A percentile compares a stretch with the other conserved stretches of the same genome.
phyloP scores from a whole-genome alignment of 2,797 vertebrate species.

The Poecilia gillii region DNA sequence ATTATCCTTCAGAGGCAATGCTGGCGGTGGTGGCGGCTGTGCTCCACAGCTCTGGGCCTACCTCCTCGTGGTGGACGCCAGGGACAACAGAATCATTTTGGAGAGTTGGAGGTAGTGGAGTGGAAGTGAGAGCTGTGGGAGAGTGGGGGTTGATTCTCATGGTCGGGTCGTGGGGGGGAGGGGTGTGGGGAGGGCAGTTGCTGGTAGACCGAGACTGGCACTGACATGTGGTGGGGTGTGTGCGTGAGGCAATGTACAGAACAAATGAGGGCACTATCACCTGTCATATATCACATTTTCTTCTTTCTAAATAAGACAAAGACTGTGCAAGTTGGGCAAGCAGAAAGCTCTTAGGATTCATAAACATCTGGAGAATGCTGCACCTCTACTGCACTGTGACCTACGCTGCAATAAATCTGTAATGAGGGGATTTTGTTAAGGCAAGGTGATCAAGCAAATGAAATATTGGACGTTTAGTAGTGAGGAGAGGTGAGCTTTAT shows the following conservation, averaged over 20 bases:
- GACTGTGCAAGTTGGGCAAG: conserved; percentile 65
- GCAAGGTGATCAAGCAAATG: conserved; percentile 85
- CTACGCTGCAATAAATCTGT: conserved; percentile 76
- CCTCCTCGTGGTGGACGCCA: conserved; percentile 56
- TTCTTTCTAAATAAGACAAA: conserved; percentile 80
- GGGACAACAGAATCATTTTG: conserved; percentile 53
- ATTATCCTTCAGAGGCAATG: conserved; percentile 80
- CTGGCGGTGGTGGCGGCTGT: conserved; percentile 70
- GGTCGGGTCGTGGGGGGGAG: conserved; percentile 7
- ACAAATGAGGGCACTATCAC: conserved; percentile 76
- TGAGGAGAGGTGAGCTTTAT: conserved; percentile 76
- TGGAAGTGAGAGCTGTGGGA: conserved; percentile 17
- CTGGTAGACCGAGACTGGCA: conserved; percentile 76
- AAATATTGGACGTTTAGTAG: conserved; percentile 78
- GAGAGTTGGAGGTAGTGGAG: conserved; percentile 48
- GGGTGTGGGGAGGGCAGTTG: conserved; percentile 48
- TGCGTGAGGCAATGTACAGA: conserved; percentile 75
- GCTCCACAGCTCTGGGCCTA: conserved; percentile 70
- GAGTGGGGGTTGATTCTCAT: conserved; percentile 23
- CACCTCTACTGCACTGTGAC: conserved; percentile 76
- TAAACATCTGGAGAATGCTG: conserved; percentile 79
- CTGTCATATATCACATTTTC: conserved; percentile 80
- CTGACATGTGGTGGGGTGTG: conserved; percentile 79
- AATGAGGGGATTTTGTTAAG: conserved; percentile 77
- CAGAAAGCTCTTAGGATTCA: conserved; percentile 76